phyloP scores from a whole-genome alignment of 1,140 invertebrate genomes.

The Brachionus rotundiformis region DNA sequence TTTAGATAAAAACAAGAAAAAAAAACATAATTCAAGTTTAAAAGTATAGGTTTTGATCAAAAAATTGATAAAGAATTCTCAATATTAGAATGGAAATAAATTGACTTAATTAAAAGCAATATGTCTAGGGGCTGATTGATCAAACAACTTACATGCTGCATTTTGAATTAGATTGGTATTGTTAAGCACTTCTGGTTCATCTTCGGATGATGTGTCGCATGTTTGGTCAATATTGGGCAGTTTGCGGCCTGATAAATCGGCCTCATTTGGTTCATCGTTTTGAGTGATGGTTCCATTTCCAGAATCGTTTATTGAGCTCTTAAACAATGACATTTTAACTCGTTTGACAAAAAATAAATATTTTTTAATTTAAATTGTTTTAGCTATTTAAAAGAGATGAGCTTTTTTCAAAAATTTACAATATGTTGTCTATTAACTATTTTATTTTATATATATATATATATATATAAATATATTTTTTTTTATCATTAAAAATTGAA shows the following conservation, averaged over 20 bases:
- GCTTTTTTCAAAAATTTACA: slow-evolving; percentile 15
- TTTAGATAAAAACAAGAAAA: too few relatives aligned
- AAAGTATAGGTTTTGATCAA: not conserved
- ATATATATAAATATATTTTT: too few relatives aligned
- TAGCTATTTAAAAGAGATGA: slow-evolving; percentile 15
- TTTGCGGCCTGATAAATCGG: not conserved
- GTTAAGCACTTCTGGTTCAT: not conserved
- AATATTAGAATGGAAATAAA: not conserved
- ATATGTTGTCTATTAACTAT: slow-evolving; percentile 31
- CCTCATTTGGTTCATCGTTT: not conserved
- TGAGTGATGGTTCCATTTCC: not conserved
- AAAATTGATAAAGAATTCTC: not conserved
- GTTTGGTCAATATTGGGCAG: not conserved
- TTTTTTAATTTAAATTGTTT: not conserved
- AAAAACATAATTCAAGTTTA: not conserved
- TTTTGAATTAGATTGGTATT: not conserved
- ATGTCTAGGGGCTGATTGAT: not conserved
- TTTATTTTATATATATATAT: too few relatives aligned
- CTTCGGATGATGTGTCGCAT: not conserved
- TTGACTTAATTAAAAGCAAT: slow-evolving; percentile 4
- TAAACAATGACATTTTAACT: slow-evolving; percentile 12
- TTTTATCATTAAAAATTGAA: not conserved
- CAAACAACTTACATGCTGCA: not conserved
- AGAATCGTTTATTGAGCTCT: slow-evolving; percentile 40
- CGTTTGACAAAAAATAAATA: not conserved